phyloP scores from a whole-genome alignment of 2,797 vertebrate genomes.

The Tapirus indicus region DNA sequence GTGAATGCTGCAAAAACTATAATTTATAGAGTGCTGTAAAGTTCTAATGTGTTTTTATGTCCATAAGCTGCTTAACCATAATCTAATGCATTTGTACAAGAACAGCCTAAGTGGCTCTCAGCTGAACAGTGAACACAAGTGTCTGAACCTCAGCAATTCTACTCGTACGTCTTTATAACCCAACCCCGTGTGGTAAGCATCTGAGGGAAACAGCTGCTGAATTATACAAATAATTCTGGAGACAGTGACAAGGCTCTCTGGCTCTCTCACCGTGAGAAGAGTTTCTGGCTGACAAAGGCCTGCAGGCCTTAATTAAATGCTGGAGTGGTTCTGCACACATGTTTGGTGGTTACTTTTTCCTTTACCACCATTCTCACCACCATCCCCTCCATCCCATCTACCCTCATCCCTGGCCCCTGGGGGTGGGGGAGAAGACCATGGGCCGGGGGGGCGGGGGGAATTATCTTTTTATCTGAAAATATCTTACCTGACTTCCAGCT shows the following conservation, averaged over 20 bases:
- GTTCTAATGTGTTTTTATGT: conserved; percentile 91
- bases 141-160: conserved; percentile 74
- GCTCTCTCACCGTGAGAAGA: conserved; percentile 56
- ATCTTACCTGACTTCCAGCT: not conserved
- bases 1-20: conserved; percentile 87
- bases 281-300: conserved; percentile 64
- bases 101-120: conserved; percentile 86
- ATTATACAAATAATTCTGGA: conserved; percentile 74
- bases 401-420: not conserved
- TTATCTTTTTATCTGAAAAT: conserved; percentile 23
- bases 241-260: conserved; percentile 69
- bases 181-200: conserved; percentile 75
- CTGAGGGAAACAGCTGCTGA: conserved; percentile 83
- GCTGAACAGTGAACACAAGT: conserved; percentile 77
- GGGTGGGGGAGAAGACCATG: too few species aligned
- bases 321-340: not conserved
- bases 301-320: conserved; percentile 60
- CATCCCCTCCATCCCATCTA: not conserved
- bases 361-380: not conserved
- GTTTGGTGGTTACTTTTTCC: not conserved
- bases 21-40: conserved; percentile 90
- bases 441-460: fast-evolving
- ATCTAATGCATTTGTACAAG: conserved; percentile 89
- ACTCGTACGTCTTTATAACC: conserved; percentile 81
- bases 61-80: conserved; percentile 91